These are phyloP conservation scores for Anoplolepis gracilipes DNA, from an alignment of 1,140 invertebrate genomes.

Conservation along the genomic window DNA sequence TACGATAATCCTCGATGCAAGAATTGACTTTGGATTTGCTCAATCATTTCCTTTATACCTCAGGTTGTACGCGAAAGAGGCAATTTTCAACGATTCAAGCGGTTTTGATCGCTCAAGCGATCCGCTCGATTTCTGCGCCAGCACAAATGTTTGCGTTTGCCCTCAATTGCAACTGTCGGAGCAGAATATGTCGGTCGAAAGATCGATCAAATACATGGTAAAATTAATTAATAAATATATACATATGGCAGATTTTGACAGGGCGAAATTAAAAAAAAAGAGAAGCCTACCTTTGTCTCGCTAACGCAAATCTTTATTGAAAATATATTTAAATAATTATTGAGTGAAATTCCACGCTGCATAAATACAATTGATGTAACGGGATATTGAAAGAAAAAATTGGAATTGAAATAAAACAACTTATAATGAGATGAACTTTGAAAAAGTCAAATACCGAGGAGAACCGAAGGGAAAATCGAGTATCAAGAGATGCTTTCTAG, in stretches of 20 bases:
- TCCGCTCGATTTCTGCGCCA: background rate
- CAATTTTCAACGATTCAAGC: constrained; percentile 40
- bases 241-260: background rate
- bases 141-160: background rate
- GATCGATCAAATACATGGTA: background rate
- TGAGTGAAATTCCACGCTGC: no score
- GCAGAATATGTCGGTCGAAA: background rate
- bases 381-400: no score
- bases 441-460: background rate
- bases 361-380: no score
- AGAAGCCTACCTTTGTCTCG: background rate
- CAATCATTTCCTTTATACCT: constrained; percentile 15
- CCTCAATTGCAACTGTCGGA: constrained; percentile 1
- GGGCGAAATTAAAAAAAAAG: background rate
- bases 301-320: background rate
- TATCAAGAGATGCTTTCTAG: background rate
- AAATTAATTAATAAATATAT: background rate
- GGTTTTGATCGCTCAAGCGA: constrained; percentile 33
- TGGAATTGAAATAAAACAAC: background rate
- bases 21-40: background rate
- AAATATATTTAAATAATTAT: background rate
- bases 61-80: background rate
- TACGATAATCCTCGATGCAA: no score
- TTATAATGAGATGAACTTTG: background rate
- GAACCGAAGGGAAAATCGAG: background rate